A percentile compares a stretch with the other conserved stretches of the same genome.
phyloP scores from a whole-genome alignment of 2,888 invertebrate species.

The Callinectes sapidus region DNA sequence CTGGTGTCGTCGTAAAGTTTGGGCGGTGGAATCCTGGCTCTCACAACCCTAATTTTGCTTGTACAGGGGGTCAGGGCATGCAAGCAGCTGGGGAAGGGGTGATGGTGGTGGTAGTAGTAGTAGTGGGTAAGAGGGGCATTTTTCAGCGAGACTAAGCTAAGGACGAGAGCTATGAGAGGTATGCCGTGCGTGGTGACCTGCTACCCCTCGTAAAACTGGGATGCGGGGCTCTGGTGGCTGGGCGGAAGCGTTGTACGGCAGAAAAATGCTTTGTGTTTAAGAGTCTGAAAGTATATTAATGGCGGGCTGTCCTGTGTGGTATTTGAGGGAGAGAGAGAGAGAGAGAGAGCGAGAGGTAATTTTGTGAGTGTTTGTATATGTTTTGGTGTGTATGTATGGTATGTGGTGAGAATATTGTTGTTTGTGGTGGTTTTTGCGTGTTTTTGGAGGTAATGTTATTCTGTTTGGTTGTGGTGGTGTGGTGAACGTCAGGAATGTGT shows the following conservation, averaged over 20 bases:
- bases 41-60: conserved; percentile 25
- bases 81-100: not conserved
- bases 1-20: conserved; percentile 21
- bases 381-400: too few species aligned
- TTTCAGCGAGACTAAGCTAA: not conserved
- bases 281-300: conserved; percentile 20
- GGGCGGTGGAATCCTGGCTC: not conserved
- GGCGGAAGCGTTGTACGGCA: not conserved
- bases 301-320: not conserved
- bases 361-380: too few species aligned
- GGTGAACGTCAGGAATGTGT: too few species aligned
- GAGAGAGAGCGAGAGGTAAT: not conserved
- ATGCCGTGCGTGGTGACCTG: not conserved
- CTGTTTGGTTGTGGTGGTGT: too few species aligned
- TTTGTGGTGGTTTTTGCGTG: too few species aligned
- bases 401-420: too few species aligned
- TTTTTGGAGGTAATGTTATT: too few species aligned
- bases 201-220: not conserved
- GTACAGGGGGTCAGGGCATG: not conserved
- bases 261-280: conserved; percentile 16
- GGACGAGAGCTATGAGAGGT: not conserved
- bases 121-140: not conserved
- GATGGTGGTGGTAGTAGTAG: not conserved
- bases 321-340: not conserved
- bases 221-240: not conserved